Evolutionary conservation across 35 echinoderm and acorn worm species (phyloP), one percentile per base, ranked within the genome.

Genomic region (Apostichopus parvimensis): DNA sequence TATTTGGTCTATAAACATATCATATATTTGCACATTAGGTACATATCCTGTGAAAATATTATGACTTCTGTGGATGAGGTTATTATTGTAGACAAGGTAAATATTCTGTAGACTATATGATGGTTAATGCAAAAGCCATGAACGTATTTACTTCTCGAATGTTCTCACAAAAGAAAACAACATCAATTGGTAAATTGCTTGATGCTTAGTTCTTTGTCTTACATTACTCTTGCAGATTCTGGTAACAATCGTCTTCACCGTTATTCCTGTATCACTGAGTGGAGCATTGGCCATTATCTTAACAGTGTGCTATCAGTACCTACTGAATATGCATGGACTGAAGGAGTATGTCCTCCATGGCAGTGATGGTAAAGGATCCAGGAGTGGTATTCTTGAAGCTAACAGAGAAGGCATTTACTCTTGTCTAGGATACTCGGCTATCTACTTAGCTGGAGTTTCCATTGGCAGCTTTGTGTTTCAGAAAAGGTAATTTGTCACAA

Each of bases 381-480:
- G 97, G 84, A 87, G 90, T 60, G 97, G 97, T 22, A 91, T 95
- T 57, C 78, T 98, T 57, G 91, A 95, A 57, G 97, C 97, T 62
- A 98, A 98, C 73, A 87, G 97, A 53, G 94, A 98, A 73, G 97
- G 94, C 1, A 56, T 98, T 68, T 88, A 93, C 8, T 98, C 97
- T 4, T 95, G 92, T 57, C 14, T 98, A 9, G 97, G 97, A 6
- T 98, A 94, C 68, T 23, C 90, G 53, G 93, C 95, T 4, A 94
- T 98, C 90, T 98, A 95, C 88, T 90, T 98, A 14, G 93, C 91
- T 20, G 94, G 94, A 12, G 94, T 98, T 18, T 73, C 77, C 26
- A 53, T 94, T 8, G 97, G 94, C 71, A 88, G 86, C 15, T 98
- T 94, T 64, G 90, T 98, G 45, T 86, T 98, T 52, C 87, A 92